Percentiles rank a stretch among this genome's conserved stretches.
Evolutionary conservation across 2,113 vertebrate species (phyloP).

Genomic region (Myiopsitta monachus): DNA sequence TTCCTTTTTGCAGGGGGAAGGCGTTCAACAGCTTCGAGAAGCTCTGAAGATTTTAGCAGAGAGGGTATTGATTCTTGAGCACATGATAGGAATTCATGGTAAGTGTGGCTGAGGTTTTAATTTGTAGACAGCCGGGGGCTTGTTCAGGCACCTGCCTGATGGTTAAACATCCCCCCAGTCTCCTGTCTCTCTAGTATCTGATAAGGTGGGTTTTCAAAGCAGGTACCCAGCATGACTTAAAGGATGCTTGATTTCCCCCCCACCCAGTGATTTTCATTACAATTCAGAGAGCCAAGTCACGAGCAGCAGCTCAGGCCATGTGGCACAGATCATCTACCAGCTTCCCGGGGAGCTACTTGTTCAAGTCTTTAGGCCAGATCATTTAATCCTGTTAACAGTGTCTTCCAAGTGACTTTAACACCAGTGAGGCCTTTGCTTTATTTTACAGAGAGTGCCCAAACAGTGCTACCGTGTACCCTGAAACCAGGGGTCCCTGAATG

Average conservation of each 20-base stretch:
- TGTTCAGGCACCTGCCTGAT: neutral
- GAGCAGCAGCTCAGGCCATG: conserved; percentile 6
- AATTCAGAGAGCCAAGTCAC: neutral
- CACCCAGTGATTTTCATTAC: neutral
- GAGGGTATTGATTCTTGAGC: conserved; percentile 94
- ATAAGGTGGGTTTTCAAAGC: neutral
- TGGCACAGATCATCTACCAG: conserved; percentile 1
- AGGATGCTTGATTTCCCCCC: neutral
- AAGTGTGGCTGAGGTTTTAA: neutral
- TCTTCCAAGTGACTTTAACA: neutral
- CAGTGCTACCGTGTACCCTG: neutral
- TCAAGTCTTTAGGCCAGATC: neutral
- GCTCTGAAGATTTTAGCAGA: conserved; percentile 98
- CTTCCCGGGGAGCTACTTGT: neutral
- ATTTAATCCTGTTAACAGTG: conserved; percentile 4
- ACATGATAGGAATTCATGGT: conserved; percentile 98
- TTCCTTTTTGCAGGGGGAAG: conserved; percentile 77
- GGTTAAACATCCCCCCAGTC: neutral
- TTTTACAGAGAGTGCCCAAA: neutral
- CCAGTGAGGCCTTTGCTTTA: neutral
- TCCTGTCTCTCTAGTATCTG: neutral
- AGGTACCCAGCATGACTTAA: neutral
- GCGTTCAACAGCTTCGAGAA: conserved; percentile 91
- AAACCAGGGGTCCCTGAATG: neutral
- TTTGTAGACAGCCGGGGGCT: neutral